Conservation (phyloP, 2,113 vertebrate genomes). For the Paramisgurnus dabryanus region DNA sequence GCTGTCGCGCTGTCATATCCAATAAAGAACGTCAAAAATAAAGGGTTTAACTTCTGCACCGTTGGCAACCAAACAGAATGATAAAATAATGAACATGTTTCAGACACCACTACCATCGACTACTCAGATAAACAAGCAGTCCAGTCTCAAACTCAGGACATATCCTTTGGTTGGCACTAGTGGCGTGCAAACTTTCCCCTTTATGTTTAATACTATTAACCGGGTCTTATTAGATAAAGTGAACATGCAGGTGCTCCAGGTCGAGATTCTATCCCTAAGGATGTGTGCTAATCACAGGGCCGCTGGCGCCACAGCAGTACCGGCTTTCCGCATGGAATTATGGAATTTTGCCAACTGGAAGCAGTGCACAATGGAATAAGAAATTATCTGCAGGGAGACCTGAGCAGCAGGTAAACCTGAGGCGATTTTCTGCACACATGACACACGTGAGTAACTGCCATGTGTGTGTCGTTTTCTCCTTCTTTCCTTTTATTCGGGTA, state of each 20-base stretch:
- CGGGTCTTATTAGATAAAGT: slow-evolving; percentile 1
- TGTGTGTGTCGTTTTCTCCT: not conserved
- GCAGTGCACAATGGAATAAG: slow-evolving; percentile 19
- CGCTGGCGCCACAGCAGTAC: not conserved
- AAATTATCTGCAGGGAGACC: slow-evolving; percentile 17
- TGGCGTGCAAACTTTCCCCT: not conserved
- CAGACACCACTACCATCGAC: too few relatives aligned
- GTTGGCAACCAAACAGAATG: too few relatives aligned
- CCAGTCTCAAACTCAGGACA: too few relatives aligned
- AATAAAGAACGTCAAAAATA: too few relatives aligned
- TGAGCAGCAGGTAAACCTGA: slow-evolving; percentile 6
- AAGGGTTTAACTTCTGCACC: too few relatives aligned
- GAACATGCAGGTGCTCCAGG: slow-evolving; percentile 1
- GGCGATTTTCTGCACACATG: not conserved
- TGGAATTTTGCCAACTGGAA: not conserved
- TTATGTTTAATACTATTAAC: not conserved
- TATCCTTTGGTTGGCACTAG: not conserved
- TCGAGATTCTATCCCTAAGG: not conserved
- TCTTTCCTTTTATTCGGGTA: not conserved
- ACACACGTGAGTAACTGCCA: not conserved
- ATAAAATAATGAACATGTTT: too few relatives aligned
- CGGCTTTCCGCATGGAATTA: slow-evolving; percentile 15
- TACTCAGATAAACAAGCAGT: too few relatives aligned
- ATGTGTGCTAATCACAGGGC: slow-evolving; percentile 21
- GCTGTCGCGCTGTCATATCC: too few relatives aligned